Base-by-base conservation (phyloP, 2,113 vertebrate genomes). In the Sinocyclocheilus rhinocerous region DNA sequence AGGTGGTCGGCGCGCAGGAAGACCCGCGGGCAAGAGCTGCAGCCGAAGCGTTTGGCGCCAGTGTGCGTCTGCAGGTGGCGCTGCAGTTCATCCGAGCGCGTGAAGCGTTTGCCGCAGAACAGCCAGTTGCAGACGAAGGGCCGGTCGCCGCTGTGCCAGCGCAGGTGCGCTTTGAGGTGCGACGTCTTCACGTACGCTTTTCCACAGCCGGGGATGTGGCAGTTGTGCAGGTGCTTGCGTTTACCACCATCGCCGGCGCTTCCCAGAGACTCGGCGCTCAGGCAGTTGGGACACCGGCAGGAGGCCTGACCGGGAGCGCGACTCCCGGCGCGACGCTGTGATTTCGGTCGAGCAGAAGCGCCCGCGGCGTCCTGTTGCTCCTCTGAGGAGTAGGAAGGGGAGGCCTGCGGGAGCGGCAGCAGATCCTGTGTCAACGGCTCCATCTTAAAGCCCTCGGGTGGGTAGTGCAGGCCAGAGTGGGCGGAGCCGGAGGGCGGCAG, bases 211-310 rank as follows among this genome's bases (percentile, higher is more conserved):
- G 94, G 93, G 72, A 94, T 81, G 85, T 95, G 94, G 85, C 94
- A 95, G 87, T 93, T 81, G 82, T 95, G 94, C 26, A 94, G 92
- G 92, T 98, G 97, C 87, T 98, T 96, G 90, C 96, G 96, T 86
- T 98, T 98, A 91, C 1, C 42, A 9, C 42, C 8, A 1, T 95
- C 96, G 0, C 97, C 96, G 0, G 94, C 90, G 85, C 95, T 93
- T 0, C 97, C 97, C 75, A 97, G 89, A 69, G 97, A 95, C 87
- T 99, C 98, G 0, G 97, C 97, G 24, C 97, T 97, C 79, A 98
- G 93, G 82, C 98, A 99, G 90, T 99, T 99, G 6, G 98, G 98
- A 67, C 97, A 99, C 82, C 97, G 96, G 69, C 97, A 99, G 15
- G 93, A 95, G 0, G 96, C 95, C 85, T 97, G 97, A 24, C 96